A percentile compares a stretch with the other conserved stretches of the same genome.
phyloP scores from a whole-genome alignment of 2,797 vertebrate species.

The Enteromius radiatus region DNA sequence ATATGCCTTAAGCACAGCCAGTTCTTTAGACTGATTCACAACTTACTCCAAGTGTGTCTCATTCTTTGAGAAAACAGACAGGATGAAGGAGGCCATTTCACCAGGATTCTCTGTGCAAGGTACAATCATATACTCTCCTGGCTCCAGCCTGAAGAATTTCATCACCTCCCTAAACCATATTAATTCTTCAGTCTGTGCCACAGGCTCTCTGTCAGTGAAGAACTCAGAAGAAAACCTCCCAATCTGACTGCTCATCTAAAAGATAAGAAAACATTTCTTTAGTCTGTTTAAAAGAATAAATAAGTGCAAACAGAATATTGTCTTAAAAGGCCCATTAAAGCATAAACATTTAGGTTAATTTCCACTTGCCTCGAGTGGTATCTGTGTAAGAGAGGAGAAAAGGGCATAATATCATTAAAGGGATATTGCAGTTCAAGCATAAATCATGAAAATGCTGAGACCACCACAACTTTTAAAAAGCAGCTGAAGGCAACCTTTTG shows the following conservation, averaged over 20 bases:
- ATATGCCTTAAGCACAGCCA: neutral
- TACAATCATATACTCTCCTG: conserved; percentile 74
- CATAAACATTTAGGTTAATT: neutral
- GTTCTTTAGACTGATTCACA: neutral
- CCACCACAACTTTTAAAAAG: neutral
- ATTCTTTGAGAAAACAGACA: conserved; percentile 70
- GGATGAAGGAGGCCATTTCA: conserved; percentile 67
- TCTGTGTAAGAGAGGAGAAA: conserved; percentile 35
- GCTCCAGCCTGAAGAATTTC: conserved; percentile 62
- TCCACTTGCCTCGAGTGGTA: conserved; percentile 47
- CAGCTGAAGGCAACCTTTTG: neutral
- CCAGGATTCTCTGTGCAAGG: conserved; percentile 65
- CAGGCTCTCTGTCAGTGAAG: conserved; percentile 55
- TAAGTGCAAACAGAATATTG: neutral
- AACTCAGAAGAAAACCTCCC: conserved; percentile 70
- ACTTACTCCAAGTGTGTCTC: conserved; percentile 66
- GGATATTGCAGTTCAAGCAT: neutral
- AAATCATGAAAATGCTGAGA: neutral
- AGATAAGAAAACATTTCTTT: neutral
- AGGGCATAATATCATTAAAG: neutral
- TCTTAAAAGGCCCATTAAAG: neutral
- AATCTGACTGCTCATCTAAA: conserved; percentile 54
- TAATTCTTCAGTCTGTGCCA: conserved; percentile 52
- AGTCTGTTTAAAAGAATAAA: neutral
- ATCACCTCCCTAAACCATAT: conserved; percentile 67